Evolutionary conservation across 2,113 vertebrate genomes (phyloP).

Genomic region (Varanus komodoensis): DNA sequence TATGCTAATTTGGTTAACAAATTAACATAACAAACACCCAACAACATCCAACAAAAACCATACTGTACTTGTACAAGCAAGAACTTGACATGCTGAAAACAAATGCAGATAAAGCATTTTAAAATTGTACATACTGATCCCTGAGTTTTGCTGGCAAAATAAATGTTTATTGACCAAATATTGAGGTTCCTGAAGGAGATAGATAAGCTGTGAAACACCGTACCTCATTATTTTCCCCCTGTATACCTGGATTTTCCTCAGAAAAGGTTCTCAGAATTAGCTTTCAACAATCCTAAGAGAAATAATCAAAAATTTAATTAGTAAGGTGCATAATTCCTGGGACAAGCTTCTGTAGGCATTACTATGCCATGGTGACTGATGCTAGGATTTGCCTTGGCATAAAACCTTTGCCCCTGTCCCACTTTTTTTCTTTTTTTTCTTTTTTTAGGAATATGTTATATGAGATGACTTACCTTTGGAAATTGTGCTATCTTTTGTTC

Average conservation of each 20-base stretch:
- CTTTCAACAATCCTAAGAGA: not conserved
- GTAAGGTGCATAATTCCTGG: not conserved
- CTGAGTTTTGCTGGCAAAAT: not conserved
- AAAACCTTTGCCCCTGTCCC: rapidly evolving
- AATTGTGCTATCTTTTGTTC: not conserved
- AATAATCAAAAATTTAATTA: not conserved
- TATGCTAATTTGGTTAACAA: not conserved
- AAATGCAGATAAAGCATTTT: not conserved
- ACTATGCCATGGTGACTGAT: not conserved
- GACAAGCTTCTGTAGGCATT: not conserved
- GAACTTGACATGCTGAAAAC: not conserved
- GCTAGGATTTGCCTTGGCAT: not conserved
- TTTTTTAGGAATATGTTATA: not conserved
- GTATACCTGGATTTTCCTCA: not conserved
- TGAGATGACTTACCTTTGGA: not conserved
- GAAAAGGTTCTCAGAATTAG: not conserved
- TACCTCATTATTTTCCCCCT: not conserved
- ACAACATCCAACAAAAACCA: not conserved
- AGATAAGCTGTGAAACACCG: not conserved
- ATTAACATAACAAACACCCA: too few relatives aligned
- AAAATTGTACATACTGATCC: not conserved
- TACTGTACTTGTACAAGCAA: not conserved
- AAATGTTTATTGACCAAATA: not conserved
- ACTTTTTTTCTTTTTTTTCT: not conserved
- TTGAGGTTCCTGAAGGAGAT: not conserved